Base-by-base conservation (phyloP, 2,888 invertebrate genomes). In the Schizotus pectinicornis region DNA sequence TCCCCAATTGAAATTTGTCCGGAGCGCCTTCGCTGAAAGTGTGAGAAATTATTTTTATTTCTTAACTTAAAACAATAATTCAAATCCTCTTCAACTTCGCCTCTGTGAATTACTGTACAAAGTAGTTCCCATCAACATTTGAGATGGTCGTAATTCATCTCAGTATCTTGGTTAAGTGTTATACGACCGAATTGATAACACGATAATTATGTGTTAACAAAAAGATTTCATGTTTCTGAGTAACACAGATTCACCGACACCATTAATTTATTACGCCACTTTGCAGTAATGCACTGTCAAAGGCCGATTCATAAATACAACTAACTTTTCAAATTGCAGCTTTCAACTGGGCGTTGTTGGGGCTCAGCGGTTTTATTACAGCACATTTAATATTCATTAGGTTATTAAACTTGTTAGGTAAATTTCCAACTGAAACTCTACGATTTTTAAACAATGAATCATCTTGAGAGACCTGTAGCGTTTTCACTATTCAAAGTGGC, bases 51-150 rank as follows among this genome's bases (percentile, higher is more conserved):
- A 32, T 13, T 32, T 31, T 12, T 41, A 50, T 37, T 46, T 53
- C 36, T 12, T 34, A 14, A 34, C 31, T 7, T 41, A 14, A 51
- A 51, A 36, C 34, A 43, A 31, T 38, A 45, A 53, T 45, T 38
- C 13, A 45, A 32, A 46, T 38, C 8, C 31, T 36, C 22, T 22
- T 22, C 39, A 39, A 50, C 13, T 43, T 36, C 14, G 22, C 31
- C 43, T 7, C 33, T 53, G 53, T 53, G 53, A 53, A 45, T 41
- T 47, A 41, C 39, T 13, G 54, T 41, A 47, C 31, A 33, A 54
- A 47, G 39, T 41, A 47, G 54, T 54, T 54, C 54, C 54, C 54
- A 54, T 47, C 53, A 22, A 37, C 30, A n/a, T 32, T 13, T 45
- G 45, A 12, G 34, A 33, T 45, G 45, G 11, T 42, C 32, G 34